Evolutionary conservation across 2,797 vertebrate genomes (phyloP).

Genomic region (Enteromius viviparus): DNA sequence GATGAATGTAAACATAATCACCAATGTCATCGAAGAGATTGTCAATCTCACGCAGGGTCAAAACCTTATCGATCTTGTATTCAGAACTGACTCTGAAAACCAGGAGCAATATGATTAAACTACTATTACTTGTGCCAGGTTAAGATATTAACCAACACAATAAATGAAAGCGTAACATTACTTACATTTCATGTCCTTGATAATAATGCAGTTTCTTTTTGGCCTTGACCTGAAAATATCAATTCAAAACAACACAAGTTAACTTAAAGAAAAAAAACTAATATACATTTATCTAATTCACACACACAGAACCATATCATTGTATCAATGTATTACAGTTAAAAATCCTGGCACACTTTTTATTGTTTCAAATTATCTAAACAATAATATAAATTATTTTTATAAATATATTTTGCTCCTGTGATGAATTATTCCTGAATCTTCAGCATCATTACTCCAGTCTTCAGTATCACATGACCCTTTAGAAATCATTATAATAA

Average conservation of each 20-base stretch:
- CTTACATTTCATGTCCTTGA: conserved; percentile 65
- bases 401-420: too few relatives aligned
- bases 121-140: not conserved
- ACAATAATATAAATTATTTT: too few relatives aligned
- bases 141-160: not conserved
- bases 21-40: conserved; percentile 75
- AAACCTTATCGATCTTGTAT: conserved; percentile 38
- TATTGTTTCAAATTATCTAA: too few relatives aligned
- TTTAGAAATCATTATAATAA: not conserved
- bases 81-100: conserved; percentile 62
- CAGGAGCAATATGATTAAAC: conserved; percentile 3
- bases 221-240: conserved; percentile 69
- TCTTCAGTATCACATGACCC: not conserved
- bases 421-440: not conserved
- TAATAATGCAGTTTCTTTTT: conserved; percentile 74
- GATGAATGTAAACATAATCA: conserved; percentile 46
- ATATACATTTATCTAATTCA: not conserved
- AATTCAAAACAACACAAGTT: conserved; percentile 10
- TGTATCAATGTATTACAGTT: too few relatives aligned
- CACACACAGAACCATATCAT: not conserved
- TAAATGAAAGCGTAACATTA: not conserved
- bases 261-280: not conserved
- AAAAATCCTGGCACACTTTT: not conserved
- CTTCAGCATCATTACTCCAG: not conserved
- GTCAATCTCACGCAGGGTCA: conserved; percentile 66